Percentiles rank a stretch among this genome's conserved stretches.
These are phyloP conservation scores for Gasterosteus nipponicus DNA, from an alignment of 2,113 vertebrate species.

Conservation along the genomic window DNA sequence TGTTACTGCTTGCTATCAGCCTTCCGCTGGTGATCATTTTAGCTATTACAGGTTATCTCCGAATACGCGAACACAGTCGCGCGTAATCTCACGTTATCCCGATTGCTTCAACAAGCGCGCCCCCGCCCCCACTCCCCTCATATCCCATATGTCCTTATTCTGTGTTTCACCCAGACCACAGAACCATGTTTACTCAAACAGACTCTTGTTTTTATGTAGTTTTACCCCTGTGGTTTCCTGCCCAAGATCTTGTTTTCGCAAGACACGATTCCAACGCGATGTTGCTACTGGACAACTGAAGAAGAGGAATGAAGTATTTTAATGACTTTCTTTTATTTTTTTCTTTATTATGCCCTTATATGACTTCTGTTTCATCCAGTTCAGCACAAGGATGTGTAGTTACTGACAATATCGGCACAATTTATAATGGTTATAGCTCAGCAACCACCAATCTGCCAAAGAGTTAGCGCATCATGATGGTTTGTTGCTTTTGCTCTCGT, in stretches of 20 bases:
- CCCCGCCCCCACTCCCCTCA: background rate
- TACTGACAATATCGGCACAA: background rate
- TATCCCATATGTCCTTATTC: conserved; percentile 43
- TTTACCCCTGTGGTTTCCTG: conserved; percentile 47
- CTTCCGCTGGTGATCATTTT: conserved; percentile 31
- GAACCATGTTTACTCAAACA: conserved; percentile 54
- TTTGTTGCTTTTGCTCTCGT: background rate
- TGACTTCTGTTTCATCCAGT: background rate
- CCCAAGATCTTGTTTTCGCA: conserved; percentile 16
- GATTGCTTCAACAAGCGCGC: conserved; percentile 19
- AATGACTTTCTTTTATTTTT: conserved; percentile 49
- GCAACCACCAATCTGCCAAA: background rate
- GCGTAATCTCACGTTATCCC: conserved; percentile 39
- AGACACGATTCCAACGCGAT: conserved; percentile 15
- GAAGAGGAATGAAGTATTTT: conserved; percentile 46
- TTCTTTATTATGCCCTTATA: background rate
- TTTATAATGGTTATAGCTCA: background rate
- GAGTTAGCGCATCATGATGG: background rate
- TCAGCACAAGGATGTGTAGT: background rate
- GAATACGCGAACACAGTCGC: conserved; percentile 33
- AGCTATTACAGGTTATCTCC: conserved; percentile 26
- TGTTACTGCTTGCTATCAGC: conserved; percentile 45
- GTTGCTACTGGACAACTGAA: conserved; percentile 37
- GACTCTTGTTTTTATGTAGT: conserved; percentile 33
- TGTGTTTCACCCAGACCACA: conserved; percentile 48